Evolutionary conservation across 2,797 vertebrate species (phyloP), one percentile per base, ranked within the genome.

Genomic region (Tangara arthus): DNA sequence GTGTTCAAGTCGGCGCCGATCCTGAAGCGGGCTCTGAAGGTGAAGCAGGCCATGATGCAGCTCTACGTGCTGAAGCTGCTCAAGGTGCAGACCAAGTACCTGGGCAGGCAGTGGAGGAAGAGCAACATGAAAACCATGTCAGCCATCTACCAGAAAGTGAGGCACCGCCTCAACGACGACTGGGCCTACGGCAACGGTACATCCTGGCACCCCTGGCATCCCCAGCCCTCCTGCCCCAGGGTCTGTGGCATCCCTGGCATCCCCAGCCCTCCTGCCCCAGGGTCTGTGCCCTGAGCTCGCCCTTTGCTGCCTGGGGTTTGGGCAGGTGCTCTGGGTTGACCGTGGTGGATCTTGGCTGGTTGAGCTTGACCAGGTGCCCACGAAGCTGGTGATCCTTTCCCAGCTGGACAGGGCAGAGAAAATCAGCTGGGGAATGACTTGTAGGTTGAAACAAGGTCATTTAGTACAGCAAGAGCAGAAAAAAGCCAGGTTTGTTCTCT

Each of bases 91-190:
- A 98, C 98, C 82, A 98, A 98, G 71, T 98, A 98, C 84, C 81
- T 98, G 92, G 98, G 98, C 12, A 88, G 98, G 15, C 98, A 98
- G 94, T 98, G 98, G 98, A 97, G 98, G 64, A 98, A 98, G 84
- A 98, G 98, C 97, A 98, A 98, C 96, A 98, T 98, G 98, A 98
- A 98, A 87, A 98, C 98, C 11, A 98, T 98, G 98, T 98, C 98
- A 0, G 98, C 98, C 72, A 98, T 98, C 83, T 98, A 98, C 95
- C 98, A 98, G 94, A 98, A 98, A 92, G 98, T 98, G 55, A 97
- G 98, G 56, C 98, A 98, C 46, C 98, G 98, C 13, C 97, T 98
- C 47, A 88, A 88, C 26, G 86, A 88, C 8, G 86, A 88, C 86
- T 88, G 86, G 86, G 86, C 86, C 86, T 88, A 88, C 0, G 86